Evolutionary conservation across 2,888 invertebrate genomes (phyloP).

Genomic region (Thelaira solivaga): DNA sequence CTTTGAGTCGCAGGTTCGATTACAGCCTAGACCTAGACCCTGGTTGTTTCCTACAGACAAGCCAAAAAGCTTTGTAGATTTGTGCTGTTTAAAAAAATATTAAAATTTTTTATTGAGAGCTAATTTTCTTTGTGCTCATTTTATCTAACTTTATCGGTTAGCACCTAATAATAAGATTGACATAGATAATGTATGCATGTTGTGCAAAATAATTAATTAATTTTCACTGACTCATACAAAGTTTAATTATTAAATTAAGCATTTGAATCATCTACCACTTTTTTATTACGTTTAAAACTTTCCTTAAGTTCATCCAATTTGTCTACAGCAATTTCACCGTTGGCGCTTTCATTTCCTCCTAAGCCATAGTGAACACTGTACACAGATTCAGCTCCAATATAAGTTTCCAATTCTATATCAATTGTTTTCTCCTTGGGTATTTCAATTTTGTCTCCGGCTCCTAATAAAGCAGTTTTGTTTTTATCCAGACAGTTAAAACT

Average conservation of each 20-base stretch:
- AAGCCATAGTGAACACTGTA: slow-evolving; percentile 24
- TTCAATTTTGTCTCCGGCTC: neutral
- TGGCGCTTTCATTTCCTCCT: slow-evolving; percentile 29
- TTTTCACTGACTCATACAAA: too few species aligned
- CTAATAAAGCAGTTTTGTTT: neutral
- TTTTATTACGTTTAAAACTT: neutral
- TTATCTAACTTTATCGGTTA: too few species aligned
- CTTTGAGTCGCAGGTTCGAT: too few species aligned
- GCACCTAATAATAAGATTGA: too few species aligned
- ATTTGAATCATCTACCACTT: neutral
- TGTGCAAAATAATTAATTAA: too few species aligned
- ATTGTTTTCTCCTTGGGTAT: neutral
- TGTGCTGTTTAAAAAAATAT: too few species aligned
- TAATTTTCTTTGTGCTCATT: too few species aligned
- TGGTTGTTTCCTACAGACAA: too few species aligned
- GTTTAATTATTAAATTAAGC: neutral
- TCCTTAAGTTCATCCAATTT: neutral
- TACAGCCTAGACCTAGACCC: too few species aligned
- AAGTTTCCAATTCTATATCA: slow-evolving; percentile 31
- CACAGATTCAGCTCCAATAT: slow-evolving; percentile 16
- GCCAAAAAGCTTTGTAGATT: too few species aligned
- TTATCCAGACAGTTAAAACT: slow-evolving; percentile 26
- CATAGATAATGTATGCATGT: too few species aligned
- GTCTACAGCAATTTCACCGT: slow-evolving; percentile 12
- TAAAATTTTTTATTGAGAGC: too few species aligned